phyloP scores from a whole-genome alignment of 2,113 vertebrate genomes.

The Ceratotherium simum region DNA sequence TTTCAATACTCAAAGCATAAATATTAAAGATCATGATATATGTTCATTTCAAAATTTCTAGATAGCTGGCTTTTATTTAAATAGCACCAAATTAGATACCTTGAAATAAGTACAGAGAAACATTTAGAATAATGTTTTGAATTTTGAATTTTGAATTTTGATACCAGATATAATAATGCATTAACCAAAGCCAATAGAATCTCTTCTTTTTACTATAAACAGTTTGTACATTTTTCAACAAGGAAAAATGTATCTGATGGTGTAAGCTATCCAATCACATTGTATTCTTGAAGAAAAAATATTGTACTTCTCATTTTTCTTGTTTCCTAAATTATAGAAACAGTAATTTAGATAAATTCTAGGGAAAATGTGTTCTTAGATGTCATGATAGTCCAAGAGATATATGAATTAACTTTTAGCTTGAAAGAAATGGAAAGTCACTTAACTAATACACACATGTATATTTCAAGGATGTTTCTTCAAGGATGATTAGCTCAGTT shows the following conservation, averaged over 20 bases:
- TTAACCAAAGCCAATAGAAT: background rate
- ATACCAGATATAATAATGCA: background rate
- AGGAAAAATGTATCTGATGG: background rate
- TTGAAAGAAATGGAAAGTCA: background rate
- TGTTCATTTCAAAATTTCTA: background rate
- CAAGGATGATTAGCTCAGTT: background rate
- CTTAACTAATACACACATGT: background rate
- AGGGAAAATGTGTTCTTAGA: background rate
- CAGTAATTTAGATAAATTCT: background rate
- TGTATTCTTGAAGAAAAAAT: background rate
- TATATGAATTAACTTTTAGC: slow-evolving; percentile 22
- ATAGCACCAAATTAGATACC: background rate
- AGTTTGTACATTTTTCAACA: background rate
- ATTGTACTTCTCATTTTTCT: background rate
- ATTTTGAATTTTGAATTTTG: slow-evolving; percentile 7
- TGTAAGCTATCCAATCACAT: background rate
- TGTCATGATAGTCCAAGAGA: background rate
- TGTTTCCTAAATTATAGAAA: background rate
- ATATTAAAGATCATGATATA: background rate
- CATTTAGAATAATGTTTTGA: background rate
- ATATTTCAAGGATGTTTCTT: background rate
- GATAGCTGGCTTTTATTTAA: slow-evolving; percentile 39
- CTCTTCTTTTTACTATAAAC: background rate
- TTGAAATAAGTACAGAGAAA: background rate
- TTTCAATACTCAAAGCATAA: background rate